These are phyloP conservation scores for Neocloeon triangulifer DNA, from an alignment of 1,140 invertebrate genomes.

Conservation along the genomic window DNA sequence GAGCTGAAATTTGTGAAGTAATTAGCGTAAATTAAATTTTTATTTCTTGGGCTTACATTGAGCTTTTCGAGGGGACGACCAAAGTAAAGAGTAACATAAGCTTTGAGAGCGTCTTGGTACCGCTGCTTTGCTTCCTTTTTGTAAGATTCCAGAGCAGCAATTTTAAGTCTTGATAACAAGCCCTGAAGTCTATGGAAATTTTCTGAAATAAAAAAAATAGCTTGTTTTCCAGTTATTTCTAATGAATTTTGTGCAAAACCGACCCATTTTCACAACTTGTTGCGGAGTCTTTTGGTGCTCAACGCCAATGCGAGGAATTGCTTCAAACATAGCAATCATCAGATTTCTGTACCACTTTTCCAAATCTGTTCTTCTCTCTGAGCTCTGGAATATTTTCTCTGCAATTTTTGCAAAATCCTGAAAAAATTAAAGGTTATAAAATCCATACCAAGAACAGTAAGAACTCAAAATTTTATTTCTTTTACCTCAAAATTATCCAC, in stretches of 20 bases:
- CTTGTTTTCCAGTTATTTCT: background rate
- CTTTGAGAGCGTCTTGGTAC: slow-evolving; percentile 73
- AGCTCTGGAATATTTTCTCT: slow-evolving; percentile 68
- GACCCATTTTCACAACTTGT: slow-evolving; percentile 85
- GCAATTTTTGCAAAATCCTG: slow-evolving; percentile 68
- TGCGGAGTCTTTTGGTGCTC: slow-evolving; percentile 85
- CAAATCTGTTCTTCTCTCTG: slow-evolving; percentile 76
- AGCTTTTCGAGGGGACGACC: slow-evolving; percentile 87
- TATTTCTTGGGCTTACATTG: too few species aligned
- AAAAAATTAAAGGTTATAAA: slow-evolving; percentile 4
- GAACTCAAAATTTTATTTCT: background rate
- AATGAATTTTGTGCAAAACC: slow-evolving; percentile 5
- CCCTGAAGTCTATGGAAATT: slow-evolving; percentile 92
- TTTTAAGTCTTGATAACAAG: slow-evolving; percentile 72
- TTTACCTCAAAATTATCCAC: slow-evolving; percentile 65
- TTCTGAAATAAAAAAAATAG: slow-evolving; percentile 30
- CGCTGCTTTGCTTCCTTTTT: slow-evolving; percentile 79
- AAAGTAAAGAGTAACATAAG: slow-evolving; percentile 87
- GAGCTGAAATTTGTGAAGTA: slow-evolving; percentile 29
- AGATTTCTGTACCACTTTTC: slow-evolving; percentile 87
- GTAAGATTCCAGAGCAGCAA: slow-evolving; percentile 64
- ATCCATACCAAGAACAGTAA: background rate
- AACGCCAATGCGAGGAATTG: slow-evolving; percentile 50
- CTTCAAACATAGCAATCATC: slow-evolving; percentile 66
- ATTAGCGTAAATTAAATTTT: slow-evolving; percentile 4